Evolutionary conservation across 30 jellyfish, hydroid and myxozoan genomes (phyloP), one percentile per base, ranked within the genome.

Genomic region (Aurelia aurita complex sp. Pacific): DNA sequence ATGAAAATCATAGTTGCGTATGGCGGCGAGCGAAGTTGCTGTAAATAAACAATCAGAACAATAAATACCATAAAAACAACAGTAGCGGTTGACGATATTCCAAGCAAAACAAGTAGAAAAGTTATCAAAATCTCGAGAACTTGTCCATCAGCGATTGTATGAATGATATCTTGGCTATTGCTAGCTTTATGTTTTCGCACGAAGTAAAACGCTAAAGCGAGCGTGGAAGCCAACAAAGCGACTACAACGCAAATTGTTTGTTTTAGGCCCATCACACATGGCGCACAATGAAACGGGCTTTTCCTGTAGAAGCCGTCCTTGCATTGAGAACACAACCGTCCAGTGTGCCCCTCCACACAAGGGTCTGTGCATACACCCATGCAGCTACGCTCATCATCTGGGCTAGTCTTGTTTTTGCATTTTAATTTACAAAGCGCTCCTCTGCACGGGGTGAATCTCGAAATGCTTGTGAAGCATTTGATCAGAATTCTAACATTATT

Each of bases 241-340:
- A 89, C 83, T 11, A 88, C 88, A 18, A 94, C 94, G 71, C 97
- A 90, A 5, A 96, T 88, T 11, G 94, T 96, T 62, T 96, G 98
- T 18, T 94, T 94, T 19, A 86, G 85, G 57, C 98, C 98, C 97
- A 96, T 88, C 11, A 84, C 85, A 64, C 99, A 96, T 5, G 98
- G 98, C 15, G 97, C 98, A 79, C 99, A 96, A 67, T 88, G 99
- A 71, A 68, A 90, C 5, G 98, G 97, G 51, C 97, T 82, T 68
- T 91, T 91, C 51, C 98, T 64, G 80, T 96, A 96, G 89, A 75
- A 96, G 74, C 98, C 98, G 19, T 90, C 83, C 64, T 83, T 60
- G 57, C 99, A 96, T 75, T 97, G 88, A 38, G 99, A 96, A 63
- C 99, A 96, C 72, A 96, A 77, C 15, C 99, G 91, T 16, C 97